Evolutionary conservation across 2,797 vertebrate genomes (phyloP), one percentile per base, ranked within the genome.

Genomic region (Argentina silus): DNA sequence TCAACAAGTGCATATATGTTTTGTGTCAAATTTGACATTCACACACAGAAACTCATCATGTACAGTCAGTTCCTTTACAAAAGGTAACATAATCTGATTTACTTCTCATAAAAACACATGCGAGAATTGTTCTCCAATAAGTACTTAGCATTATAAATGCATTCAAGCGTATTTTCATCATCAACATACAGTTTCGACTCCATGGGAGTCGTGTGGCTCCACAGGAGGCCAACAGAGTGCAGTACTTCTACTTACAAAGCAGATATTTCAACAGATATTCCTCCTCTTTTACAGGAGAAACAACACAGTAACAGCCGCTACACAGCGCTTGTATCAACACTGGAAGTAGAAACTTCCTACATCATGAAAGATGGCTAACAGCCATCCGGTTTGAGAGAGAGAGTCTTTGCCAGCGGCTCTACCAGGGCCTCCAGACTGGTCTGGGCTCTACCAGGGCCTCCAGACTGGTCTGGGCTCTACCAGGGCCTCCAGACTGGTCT

Each of bases 381-480:
- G 51, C 81, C 81, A 82, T 85, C 80, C 77, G 65, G 79, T 64
- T 69, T 73, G 61, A 55, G 27, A 47, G 44, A 36, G 43, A 59
- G 56, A 72, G 36, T 74, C 44, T 51, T 14, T 8, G 60, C 27
- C 44, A 70, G 10, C 17, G 27, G 51, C 50, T 84, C 76, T 85
- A 88, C 87, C 87, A 86, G 44, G 87, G 87, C 56, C 87, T 88
- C 85, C 85, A 87, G 55, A 88, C 67, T 36, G 76, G 48, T 53
- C 51, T 82, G 63, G 10, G 63, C 50, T 84, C 76, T 85, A 88
- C 87, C 87, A 86, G 44, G 87, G 87, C 56, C 87, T 88, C 85
- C 85, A 87, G 55, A 88, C 67, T 36, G 76, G 48, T 53, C 51
- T 23, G 15, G 27, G 51, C 50, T 84, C 76, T 85, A 88, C 87